Evolutionary conservation across 2,113 vertebrate species (phyloP).

Genomic region (Ranitomeya imitator): DNA sequence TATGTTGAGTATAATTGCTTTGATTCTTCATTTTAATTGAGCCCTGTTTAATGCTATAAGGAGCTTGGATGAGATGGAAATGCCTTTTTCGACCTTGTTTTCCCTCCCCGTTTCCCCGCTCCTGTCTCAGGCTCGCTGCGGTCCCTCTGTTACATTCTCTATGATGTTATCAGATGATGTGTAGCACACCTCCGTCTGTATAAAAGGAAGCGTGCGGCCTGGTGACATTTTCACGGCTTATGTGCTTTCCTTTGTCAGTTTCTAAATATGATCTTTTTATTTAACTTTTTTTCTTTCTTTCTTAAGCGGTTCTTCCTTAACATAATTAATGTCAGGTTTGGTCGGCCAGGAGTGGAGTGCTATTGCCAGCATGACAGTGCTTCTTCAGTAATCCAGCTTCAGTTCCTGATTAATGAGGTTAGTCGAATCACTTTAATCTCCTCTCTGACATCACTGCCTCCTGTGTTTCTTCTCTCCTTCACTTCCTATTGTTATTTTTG

Average conservation of each 20-base stretch:
- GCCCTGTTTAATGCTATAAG: not conserved
- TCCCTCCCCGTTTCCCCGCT: not conserved
- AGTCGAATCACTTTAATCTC: constrained; percentile 63
- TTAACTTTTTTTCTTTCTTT: not conserved
- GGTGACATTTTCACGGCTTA: not conserved
- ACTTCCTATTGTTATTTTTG: not conserved
- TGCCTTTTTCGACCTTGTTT: not conserved
- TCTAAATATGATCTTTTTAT: not conserved
- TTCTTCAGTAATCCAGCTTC: constrained; percentile 94
- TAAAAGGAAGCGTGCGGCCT: not conserved
- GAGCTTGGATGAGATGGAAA: not conserved
- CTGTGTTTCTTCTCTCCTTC: not conserved
- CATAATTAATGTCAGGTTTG: constrained; percentile 81
- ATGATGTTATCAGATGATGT: not conserved
- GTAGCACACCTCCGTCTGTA: not conserved
- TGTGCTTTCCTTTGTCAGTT: not conserved
- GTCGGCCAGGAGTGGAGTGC: constrained; percentile 95
- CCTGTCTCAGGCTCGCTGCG: not conserved
- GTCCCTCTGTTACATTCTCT: not conserved
- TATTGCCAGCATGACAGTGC: constrained; percentile 96
- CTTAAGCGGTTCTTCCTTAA: constrained; percentile 78
- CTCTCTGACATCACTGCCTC: constrained; percentile 49
- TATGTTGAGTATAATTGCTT: not conserved
- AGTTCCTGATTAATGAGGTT: constrained; percentile 99
- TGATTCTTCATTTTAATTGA: not conserved